Evolutionary conservation across 2,888 invertebrate species (phyloP).

Genomic region (Acrobasis repandana): DNA sequence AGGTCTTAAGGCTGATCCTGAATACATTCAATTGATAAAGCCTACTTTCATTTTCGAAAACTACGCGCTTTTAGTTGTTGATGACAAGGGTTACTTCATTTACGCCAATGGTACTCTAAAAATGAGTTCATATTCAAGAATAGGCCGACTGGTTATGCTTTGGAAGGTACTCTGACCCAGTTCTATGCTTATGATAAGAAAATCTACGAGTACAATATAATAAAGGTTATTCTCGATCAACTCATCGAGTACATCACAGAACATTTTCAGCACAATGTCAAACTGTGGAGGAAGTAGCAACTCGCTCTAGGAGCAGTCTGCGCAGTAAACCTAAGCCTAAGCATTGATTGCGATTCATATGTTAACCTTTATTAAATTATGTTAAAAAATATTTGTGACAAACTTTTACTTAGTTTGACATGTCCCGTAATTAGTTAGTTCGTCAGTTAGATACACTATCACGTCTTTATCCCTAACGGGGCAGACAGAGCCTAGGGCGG

Average conservation of each 20-base stretch:
- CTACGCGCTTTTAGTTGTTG: slow-evolving; percentile 46
- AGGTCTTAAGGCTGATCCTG: slow-evolving; percentile 51
- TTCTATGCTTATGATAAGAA: slow-evolving; percentile 61
- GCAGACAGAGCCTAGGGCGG: too few relatives aligned
- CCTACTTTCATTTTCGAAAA: slow-evolving; percentile 52
- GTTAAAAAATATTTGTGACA: too few relatives aligned
- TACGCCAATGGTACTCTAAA: slow-evolving; percentile 54
- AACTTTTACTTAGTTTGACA: too few relatives aligned
- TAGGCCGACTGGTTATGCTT: slow-evolving; percentile 52
- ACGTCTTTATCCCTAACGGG: too few relatives aligned
- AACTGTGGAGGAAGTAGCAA: slow-evolving; percentile 48
- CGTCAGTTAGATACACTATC: too few relatives aligned
- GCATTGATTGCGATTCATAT: too few relatives aligned
- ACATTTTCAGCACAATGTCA: slow-evolving; percentile 41
- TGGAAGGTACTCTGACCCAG: slow-evolving; percentile 55
- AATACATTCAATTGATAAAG: slow-evolving; percentile 44
- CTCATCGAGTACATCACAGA: slow-evolving; percentile 40
- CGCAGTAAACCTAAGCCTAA: slow-evolving; percentile 24
- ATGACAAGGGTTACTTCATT: slow-evolving; percentile 46
- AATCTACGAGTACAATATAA: slow-evolving; percentile 62
- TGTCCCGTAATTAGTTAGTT: too few relatives aligned
- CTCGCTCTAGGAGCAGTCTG: slow-evolving; percentile 38
- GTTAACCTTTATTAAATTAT: too few relatives aligned
- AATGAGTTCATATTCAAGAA: slow-evolving; percentile 41
- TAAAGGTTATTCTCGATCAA: slow-evolving; percentile 35